These are phyloP conservation scores for Glossosoma conforme DNA, from an alignment of 1,140 invertebrate species.

Conservation along the genomic window DNA sequence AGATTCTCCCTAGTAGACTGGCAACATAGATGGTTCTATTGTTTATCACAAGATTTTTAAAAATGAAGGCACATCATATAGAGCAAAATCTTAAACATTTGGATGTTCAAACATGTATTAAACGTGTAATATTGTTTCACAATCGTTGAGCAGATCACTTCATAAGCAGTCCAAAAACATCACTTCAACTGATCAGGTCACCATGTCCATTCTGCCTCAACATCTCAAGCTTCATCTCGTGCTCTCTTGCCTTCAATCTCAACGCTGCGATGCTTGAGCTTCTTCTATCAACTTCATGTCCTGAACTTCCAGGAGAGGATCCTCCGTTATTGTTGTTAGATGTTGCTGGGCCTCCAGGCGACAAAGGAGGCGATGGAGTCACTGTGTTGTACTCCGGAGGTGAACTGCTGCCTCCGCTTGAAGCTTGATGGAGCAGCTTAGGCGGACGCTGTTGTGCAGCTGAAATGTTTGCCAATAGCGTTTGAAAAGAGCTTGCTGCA, in stretches of 20 bases:
- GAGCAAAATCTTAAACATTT: no score
- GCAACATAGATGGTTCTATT: no score
- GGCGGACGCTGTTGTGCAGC: slow-evolving; percentile 60
- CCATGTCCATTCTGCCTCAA: slow-evolving; percentile 69
- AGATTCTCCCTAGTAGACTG: no score
- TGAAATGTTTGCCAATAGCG: slow-evolving; percentile 75
- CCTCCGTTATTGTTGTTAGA: no score
- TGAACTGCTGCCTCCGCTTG: slow-evolving; percentile 33
- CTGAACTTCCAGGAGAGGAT: slow-evolving; percentile 39
- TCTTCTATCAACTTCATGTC: slow-evolving; percentile 65
- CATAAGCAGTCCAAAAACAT: no score
- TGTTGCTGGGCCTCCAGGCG: slow-evolving; percentile 42
- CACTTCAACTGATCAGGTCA: slow-evolving; percentile 69
- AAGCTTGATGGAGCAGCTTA: slow-evolving; percentile 35
- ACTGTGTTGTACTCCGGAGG: slow-evolving; percentile 54
- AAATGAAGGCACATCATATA: no score
- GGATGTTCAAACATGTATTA: no score
- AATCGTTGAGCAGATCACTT: no score
- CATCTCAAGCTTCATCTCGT: slow-evolving; percentile 82
- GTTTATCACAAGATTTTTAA: no score
- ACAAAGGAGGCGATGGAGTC: slow-evolving; percentile 53
- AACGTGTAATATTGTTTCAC: no score
- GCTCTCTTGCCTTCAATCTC: slow-evolving; percentile 85
- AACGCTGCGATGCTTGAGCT: slow-evolving; percentile 87
- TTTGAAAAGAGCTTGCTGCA: slow-evolving; percentile 76